Percentiles rank a stretch among this genome's conserved stretches.
Conservation (phyloP, 2,888 invertebrate species). For the Leucophora obtusa region DNA sequence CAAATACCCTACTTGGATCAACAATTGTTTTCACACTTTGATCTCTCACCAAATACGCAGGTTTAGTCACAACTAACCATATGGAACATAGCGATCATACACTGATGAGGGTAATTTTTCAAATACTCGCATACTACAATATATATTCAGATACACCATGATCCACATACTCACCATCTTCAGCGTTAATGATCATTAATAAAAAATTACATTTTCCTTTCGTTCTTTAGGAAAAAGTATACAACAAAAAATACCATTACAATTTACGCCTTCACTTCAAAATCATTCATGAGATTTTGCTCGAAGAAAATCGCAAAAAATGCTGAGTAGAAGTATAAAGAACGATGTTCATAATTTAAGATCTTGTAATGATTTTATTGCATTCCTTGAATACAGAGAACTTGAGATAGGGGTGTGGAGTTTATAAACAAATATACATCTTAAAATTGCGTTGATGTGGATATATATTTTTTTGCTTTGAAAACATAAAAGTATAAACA, state of each 20-base stretch:
- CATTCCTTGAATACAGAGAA: slow-evolving; percentile 34
- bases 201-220: slow-evolving; percentile 40
- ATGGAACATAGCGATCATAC: slow-evolving; percentile 4
- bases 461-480: slow-evolving; percentile 27
- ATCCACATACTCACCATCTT: slow-evolving; percentile 10
- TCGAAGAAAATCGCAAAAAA: slow-evolving; percentile 9
- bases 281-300: slow-evolving; percentile 53
- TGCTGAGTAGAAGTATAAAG: not conserved
- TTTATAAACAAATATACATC: slow-evolving; percentile 27
- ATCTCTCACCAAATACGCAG: not conserved
- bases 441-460: slow-evolving; percentile 44
- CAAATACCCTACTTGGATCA: slow-evolving; percentile 23
- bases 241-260: slow-evolving; percentile 22
- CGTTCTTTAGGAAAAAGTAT: slow-evolving; percentile 5
- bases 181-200: slow-evolving; percentile 33
- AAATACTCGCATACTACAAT: slow-evolving; percentile 22
- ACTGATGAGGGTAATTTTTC: slow-evolving; percentile 24
- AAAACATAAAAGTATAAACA: slow-evolving; percentile 28
- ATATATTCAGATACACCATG: slow-evolving; percentile 24
- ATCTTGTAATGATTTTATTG: slow-evolving; percentile 46
- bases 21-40: slow-evolving; percentile 27
- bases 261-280: slow-evolving; percentile 53
- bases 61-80: slow-evolving; percentile 9
- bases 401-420: slow-evolving; percentile 39
- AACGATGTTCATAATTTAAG: slow-evolving; percentile 27